Conservation (phyloP, 30 jellyfish, hydroid and myxozoan species). For the Mastigias papua region DNA sequence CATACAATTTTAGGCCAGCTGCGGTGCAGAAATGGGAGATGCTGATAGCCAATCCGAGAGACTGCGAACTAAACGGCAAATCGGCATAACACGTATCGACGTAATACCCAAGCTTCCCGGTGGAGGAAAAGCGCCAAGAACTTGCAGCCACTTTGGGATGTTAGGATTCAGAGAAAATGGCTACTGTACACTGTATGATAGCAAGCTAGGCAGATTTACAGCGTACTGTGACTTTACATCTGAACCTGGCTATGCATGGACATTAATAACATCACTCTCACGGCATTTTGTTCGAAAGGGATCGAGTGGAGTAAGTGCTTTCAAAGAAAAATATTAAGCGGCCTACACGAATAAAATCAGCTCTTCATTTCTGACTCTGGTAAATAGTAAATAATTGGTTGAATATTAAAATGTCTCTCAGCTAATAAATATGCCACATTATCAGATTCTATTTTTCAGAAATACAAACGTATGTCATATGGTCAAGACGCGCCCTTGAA, state of each 20-base stretch:
- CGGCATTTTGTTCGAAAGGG: not conserved
- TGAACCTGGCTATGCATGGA: conserved; percentile 62
- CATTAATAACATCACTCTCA: not conserved
- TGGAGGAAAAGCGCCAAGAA: not conserved
- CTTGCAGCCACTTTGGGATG: not conserved
- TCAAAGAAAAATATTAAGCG: too few species aligned
- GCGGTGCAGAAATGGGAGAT: too few species aligned
- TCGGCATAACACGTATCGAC: not conserved
- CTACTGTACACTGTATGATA: conserved; percentile 24
- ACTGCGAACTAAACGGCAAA: not conserved
- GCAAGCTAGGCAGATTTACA: conserved; percentile 1
- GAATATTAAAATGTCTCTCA: too few species aligned
- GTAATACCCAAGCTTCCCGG: not conserved
- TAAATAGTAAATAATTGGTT: too few species aligned
- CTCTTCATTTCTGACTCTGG: too few species aligned
- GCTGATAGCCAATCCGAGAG: not conserved
- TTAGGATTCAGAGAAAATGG: conserved; percentile 27
- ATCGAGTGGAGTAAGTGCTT: not conserved
- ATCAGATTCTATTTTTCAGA: too few species aligned
- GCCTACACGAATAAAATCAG: too few species aligned
- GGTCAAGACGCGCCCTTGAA: conserved; percentile 27
- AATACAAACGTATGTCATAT: not conserved
- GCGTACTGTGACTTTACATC: conserved; percentile 53
- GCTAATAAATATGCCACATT: too few species aligned
- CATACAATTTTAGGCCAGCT: too few species aligned